These are phyloP conservation scores for Chloroclystis v-ata DNA, from an alignment of 2,888 invertebrate species.

Conservation along the genomic window DNA sequence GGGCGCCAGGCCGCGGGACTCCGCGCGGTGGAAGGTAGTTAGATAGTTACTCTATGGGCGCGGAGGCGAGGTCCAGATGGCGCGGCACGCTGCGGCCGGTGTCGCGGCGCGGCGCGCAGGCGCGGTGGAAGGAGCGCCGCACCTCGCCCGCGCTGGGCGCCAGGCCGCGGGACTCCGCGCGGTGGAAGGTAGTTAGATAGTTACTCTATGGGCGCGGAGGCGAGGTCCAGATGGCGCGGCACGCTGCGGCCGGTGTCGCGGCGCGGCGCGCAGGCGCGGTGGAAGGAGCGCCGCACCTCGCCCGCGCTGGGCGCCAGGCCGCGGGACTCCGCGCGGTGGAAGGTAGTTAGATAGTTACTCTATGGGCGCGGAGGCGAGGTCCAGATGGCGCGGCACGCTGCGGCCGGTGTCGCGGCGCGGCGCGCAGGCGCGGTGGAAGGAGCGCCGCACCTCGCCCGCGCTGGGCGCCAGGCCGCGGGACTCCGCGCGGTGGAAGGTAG, in stretches of 20 bases:
- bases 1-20: background rate
- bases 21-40: no score
- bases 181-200: no score
- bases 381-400: constrained; percentile 76
- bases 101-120: constrained; percentile 50
- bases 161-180: background rate
- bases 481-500: no score
- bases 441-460: constrained; percentile 55
- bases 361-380: constrained; percentile 50
- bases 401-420: constrained; percentile 55
- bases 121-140: constrained; percentile 66
- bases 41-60: constrained; percentile 28
- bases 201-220: constrained; percentile 36
- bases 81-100: constrained; percentile 72
- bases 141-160: constrained; percentile 42
- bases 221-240: constrained; percentile 76
- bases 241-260: constrained; percentile 63
- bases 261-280: constrained; percentile 52
- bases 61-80: constrained; percentile 69
- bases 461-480: background rate
- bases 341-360: constrained; percentile 20
- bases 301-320: constrained; percentile 32
- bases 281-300: constrained; percentile 63
- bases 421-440: constrained; percentile 63
- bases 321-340: no score